Evolutionary conservation across 1,140 invertebrate genomes (phyloP).

Genomic region (Habropoda laboriosa): DNA sequence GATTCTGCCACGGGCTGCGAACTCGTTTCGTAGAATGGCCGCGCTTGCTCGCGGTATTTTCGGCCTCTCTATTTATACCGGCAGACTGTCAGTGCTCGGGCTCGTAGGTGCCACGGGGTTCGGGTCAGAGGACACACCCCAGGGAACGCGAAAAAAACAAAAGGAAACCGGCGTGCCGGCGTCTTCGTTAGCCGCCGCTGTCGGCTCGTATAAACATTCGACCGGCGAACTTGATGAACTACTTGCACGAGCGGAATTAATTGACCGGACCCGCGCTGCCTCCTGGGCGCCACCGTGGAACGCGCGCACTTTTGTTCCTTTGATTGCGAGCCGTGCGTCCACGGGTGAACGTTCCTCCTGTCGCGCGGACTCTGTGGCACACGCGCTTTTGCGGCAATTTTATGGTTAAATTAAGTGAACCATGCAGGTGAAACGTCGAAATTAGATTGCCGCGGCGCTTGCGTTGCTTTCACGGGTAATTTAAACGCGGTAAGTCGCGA

Average conservation of each 20-base stretch:
- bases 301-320: constrained; percentile 13
- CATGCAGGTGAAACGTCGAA: no score
- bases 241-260: constrained; percentile 50
- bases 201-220: constrained; percentile 45
- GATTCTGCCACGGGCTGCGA: constrained; percentile 13
- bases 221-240: constrained; percentile 44
- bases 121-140: constrained; percentile 68
- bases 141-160: constrained; percentile 30
- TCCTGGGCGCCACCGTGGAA: constrained; percentile 34
- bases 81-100: constrained; percentile 41
- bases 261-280: constrained; percentile 9
- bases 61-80: constrained; percentile 62
- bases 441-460: no score
- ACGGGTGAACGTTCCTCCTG: not conserved
- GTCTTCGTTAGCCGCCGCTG: constrained; percentile 29
- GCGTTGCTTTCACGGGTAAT: no score
- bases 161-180: not conserved
- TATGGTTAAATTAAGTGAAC: no score
- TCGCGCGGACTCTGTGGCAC: not conserved
- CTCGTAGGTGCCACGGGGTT: constrained; percentile 52
- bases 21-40: constrained; percentile 53
- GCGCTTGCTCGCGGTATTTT: constrained; percentile 57
- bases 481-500: no score
- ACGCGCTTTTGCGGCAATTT: not conserved
- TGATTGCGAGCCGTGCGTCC: not conserved